Evolutionary conservation across 2,888 invertebrate genomes (phyloP).

Genomic region (Atethmia centrago): DNA sequence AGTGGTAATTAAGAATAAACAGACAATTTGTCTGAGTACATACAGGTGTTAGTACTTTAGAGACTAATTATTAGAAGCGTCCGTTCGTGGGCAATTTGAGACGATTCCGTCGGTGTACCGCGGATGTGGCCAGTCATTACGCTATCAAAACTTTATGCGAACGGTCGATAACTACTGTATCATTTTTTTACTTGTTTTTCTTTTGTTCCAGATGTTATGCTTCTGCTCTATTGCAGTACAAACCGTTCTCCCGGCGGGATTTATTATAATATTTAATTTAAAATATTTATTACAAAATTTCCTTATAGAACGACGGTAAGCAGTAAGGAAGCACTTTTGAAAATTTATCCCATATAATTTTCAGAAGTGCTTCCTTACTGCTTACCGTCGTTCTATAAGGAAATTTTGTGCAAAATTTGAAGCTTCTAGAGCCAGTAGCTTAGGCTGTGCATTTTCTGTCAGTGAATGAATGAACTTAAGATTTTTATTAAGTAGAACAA

Average conservation of each 20-base stretch:
- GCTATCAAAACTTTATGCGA: constrained; percentile 40
- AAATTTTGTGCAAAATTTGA: background rate
- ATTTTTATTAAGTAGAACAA: background rate
- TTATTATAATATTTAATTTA: too few relatives aligned
- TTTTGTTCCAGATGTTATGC: background rate
- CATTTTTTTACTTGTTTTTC: background rate
- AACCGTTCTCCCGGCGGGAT: background rate
- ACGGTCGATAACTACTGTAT: constrained; percentile 42
- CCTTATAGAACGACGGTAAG: too few relatives aligned
- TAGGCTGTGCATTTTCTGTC: background rate
- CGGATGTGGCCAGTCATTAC: constrained; percentile 58
- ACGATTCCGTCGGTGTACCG: constrained; percentile 45
- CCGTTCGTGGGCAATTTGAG: constrained; percentile 61
- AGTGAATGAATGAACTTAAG: background rate
- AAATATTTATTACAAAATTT: too few relatives aligned
- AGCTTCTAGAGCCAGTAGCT: background rate
- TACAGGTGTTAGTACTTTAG: constrained; percentile 27
- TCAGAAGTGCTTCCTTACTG: too few relatives aligned
- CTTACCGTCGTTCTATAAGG: background rate
- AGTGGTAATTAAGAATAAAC: constrained; percentile 46
- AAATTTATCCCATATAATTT: too few relatives aligned
- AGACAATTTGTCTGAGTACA: constrained; percentile 36
- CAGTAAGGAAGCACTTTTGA: too few relatives aligned
- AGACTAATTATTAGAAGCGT: constrained; percentile 51
- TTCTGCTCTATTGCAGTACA: too few relatives aligned